Percentiles rank a stretch among this genome's conserved stretches.
Conservation (phyloP, 2,888 invertebrate species). For the Myopa testacea region DNA sequence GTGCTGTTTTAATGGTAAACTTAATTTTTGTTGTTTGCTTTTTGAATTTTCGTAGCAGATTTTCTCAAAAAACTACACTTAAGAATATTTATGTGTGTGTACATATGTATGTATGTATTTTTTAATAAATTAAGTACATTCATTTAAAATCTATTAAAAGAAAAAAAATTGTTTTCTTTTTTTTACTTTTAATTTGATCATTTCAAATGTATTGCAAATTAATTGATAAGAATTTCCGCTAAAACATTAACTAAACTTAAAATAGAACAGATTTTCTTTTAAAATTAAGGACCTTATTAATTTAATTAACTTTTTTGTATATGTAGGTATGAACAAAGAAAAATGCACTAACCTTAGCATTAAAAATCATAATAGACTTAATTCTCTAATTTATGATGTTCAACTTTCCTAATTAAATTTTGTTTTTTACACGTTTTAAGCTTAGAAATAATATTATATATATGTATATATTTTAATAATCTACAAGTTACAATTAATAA, state of each 20-base stretch:
- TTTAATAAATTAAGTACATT: conserved; percentile 26
- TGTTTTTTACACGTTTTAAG: background rate
- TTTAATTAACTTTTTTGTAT: conserved; percentile 19
- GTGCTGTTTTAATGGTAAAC: conserved; percentile 21
- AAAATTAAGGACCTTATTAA: conserved; percentile 1
- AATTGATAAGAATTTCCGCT: conserved; percentile 48
- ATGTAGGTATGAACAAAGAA: conserved; percentile 22
- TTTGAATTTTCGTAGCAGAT: background rate
- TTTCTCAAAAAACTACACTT: conserved; percentile 35
- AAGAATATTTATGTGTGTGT: conserved; percentile 19
- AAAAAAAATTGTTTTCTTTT: background rate
- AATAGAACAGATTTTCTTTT: conserved; percentile 23
- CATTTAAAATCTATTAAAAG: conserved; percentile 26
- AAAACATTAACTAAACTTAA: conserved; percentile 49
- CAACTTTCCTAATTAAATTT: conserved; percentile 16
- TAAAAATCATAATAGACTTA: conserved; percentile 45
- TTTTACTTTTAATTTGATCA: conserved; percentile 18
- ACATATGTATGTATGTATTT: too few relatives aligned
- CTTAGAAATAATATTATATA: background rate
- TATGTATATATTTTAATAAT: background rate
- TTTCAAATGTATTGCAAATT: conserved; percentile 39
- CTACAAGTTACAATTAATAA: too few relatives aligned
- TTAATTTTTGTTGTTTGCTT: conserved; percentile 24
- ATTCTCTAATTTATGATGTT: background rate
- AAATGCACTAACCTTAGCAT: conserved; percentile 68